Evolutionary conservation across 2,113 vertebrate species (phyloP).

Genomic region (Dryoscopus gambensis): DNA sequence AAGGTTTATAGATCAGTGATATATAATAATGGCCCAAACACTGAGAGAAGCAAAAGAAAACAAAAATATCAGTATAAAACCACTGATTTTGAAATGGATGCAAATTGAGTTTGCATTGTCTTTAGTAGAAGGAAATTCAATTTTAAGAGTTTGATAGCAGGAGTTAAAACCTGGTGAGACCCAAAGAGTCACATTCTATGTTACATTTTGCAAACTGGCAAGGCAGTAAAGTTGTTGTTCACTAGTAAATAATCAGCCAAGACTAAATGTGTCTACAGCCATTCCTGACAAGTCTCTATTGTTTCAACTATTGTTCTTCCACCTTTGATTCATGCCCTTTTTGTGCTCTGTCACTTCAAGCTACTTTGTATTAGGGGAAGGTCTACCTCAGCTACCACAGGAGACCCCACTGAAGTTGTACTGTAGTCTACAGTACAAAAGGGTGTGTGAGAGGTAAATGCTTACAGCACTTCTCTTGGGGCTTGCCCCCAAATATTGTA

Average conservation of each 20-base stretch:
- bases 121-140: not conserved
- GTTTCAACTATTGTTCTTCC: not conserved
- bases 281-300: not conserved
- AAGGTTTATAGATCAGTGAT: not conserved
- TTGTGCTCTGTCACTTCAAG: not conserved
- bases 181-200: fast-evolving
- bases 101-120: not conserved
- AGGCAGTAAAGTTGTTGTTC: not conserved
- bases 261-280: not conserved
- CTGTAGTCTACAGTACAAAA: not conserved
- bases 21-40: not conserved
- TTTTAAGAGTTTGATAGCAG: not conserved
- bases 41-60: not conserved
- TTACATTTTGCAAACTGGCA: not conserved
- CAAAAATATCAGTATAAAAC: not conserved
- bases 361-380: not conserved
- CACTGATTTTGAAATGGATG: not conserved
- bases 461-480: not conserved
- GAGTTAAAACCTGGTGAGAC: not conserved
- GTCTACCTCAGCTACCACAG: not conserved
- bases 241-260: not conserved
- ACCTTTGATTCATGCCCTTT: not conserved
- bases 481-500: not conserved
- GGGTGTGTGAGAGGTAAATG: not conserved
- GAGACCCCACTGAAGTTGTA: not conserved